These are phyloP conservation scores for Oncorhynchus keta DNA, from an alignment of 2,113 vertebrate genomes.

Conservation along the genomic window DNA sequence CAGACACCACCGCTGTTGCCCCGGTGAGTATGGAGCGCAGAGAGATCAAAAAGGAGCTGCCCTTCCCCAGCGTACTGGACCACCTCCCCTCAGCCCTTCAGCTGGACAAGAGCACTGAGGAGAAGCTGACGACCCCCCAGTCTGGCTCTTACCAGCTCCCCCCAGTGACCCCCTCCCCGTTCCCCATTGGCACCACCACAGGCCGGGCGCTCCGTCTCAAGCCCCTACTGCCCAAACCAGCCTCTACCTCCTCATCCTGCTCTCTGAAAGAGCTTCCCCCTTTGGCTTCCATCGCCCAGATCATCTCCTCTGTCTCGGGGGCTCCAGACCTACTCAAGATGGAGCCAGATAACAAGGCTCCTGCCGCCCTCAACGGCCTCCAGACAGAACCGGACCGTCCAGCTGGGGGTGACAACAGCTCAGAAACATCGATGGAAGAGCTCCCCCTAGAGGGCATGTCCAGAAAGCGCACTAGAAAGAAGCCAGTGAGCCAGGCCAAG, in stretches of 20 bases:
- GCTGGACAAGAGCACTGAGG: slow-evolving; percentile 62
- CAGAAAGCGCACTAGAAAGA: slow-evolving; percentile 60
- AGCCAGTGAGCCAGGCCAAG: slow-evolving; percentile 15
- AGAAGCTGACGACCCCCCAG: slow-evolving; percentile 57
- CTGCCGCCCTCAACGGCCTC: background rate
- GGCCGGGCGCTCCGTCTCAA: slow-evolving; percentile 84
- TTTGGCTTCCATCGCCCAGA: slow-evolving; percentile 95
- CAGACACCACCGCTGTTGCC: slow-evolving; percentile 18
- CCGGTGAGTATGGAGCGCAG: background rate
- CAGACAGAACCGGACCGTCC: slow-evolving; percentile 5
- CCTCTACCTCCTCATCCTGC: slow-evolving; percentile 45
- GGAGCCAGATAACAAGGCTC: slow-evolving; percentile 58
- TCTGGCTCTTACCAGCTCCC: slow-evolving; percentile 80
- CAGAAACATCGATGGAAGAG: slow-evolving; percentile 22
- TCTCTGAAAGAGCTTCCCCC: slow-evolving; percentile 85
- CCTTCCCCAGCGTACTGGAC: slow-evolving; percentile 49
- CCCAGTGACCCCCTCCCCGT: slow-evolving; percentile 71
- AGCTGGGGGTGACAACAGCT: slow-evolving; percentile 19
- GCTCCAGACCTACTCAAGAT: slow-evolving; percentile 85
- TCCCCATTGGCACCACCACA: slow-evolving; percentile 64
- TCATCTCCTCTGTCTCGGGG: slow-evolving; percentile 94
- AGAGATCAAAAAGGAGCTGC: slow-evolving; percentile 74
- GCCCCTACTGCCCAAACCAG: slow-evolving; percentile 91
- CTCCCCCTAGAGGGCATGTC: slow-evolving; percentile 48
- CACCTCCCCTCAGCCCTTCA: slow-evolving; percentile 32